Evolutionary conservation across 2,888 invertebrate genomes (phyloP).

Genomic region (Amphipoea oculea): DNA sequence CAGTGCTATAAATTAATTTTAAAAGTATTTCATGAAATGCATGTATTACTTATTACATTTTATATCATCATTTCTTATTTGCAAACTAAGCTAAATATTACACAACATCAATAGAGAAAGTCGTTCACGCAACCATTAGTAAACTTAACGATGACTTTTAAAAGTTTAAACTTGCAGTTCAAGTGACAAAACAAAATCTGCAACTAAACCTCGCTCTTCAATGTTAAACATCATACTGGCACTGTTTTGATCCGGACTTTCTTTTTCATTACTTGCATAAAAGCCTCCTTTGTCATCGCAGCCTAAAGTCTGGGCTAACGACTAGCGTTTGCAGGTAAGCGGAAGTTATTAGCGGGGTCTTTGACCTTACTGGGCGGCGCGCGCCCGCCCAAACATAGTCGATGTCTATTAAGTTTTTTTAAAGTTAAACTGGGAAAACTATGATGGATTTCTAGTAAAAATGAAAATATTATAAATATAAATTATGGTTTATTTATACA

Average conservation of each 20-base stretch:
- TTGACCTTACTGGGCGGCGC: conserved; percentile 75
- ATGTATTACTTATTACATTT: neutral
- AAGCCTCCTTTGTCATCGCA: conserved; percentile 70
- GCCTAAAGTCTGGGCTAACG: conserved; percentile 72
- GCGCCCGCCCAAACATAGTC: conserved; percentile 82
- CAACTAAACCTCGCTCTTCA: conserved; percentile 8
- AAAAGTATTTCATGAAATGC: neutral
- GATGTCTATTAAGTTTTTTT: conserved; percentile 68
- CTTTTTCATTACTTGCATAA: conserved; percentile 66
- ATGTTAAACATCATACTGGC: conserved; percentile 28
- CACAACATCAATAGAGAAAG: neutral
- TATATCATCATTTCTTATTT: neutral
- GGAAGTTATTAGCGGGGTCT: conserved; percentile 88
- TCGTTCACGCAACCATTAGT: conserved; percentile 11
- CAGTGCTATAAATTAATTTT: neutral
- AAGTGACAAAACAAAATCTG: conserved; percentile 2
- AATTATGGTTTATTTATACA: neutral
- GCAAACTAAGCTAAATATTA: neutral
- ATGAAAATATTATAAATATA: neutral
- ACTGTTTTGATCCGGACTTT: conserved; percentile 47
- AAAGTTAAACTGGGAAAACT: neutral
- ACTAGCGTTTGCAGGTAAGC: conserved; percentile 84
- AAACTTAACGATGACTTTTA: conserved; percentile 25
- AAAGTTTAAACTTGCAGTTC: conserved; percentile 1
- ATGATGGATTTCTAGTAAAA: neutral